Evolutionary conservation across 2,888 invertebrate species (phyloP), one percentile per base, ranked within the genome.

Genomic region (Drosophila merina): DNA sequence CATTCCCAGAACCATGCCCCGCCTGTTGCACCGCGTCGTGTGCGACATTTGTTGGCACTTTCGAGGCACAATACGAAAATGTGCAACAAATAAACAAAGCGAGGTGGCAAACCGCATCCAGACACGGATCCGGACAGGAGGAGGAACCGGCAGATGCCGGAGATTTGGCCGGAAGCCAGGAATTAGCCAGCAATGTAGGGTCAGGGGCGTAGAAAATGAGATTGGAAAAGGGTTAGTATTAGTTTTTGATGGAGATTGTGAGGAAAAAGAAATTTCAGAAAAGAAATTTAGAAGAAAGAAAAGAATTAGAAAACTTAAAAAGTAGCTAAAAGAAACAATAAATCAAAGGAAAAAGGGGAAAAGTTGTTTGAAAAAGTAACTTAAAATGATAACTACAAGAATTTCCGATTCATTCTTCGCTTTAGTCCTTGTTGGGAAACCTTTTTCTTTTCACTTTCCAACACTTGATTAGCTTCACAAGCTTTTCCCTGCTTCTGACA

Each of bases 81-180:
- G 57, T 86, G 86, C 86, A 82, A 76, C 79, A 80, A 76, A 75
- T 85, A 82, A 81, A 82, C 74, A 85, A 59, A 51, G 58, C 64
- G 31, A 45, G 49, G 10, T 20, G 40, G 30, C 25, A 49, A 51
- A 40, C 54, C 52, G 31, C 47, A 50, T 14, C 7, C 33, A 30
- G 68, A 56, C 69, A 57, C 40, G 8, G 9, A 5, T 14, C 7
- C 33, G 25, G 72, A 56, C 69, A 57, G 31, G 8, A 7, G 3
- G 33, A 49, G 26, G 60, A 38, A 12, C 44, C 40, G 25, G 40
- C 44, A 30, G 25, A 14, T 58, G 59, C 69, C 30, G 30, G 30
- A 20, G 4, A 45, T n/a, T 49, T 82, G 83, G 83, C 79, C 51
- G 30, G 2, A 20, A 42, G 86, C 79, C 79, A 82, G 57, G 67